Evolutionary conservation across 2,113 vertebrate genomes (phyloP), one percentile per base, ranked within the genome.

Genomic region (Calonectris borealis): DNA sequence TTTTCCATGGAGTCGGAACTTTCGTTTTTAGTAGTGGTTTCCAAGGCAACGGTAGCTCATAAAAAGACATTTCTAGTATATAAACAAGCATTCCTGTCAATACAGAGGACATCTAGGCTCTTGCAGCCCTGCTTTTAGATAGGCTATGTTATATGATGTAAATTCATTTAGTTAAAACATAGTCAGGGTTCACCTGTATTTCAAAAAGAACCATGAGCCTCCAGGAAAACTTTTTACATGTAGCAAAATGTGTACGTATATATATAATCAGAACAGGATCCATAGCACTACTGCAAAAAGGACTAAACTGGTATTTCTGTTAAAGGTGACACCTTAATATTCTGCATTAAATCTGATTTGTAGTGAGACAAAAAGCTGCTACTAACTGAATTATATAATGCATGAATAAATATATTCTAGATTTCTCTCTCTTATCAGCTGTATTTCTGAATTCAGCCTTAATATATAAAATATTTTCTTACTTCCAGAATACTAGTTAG

Each of bases 371-470:
- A 64, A 92, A 96, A 66, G 42, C 83, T 95, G 78, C 69, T 96
- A 68, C 69, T 80, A 87, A 93, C 16, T 51, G 71, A 92, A 96
- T 95, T 96, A 68, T 77, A 73, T 44, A 16, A 68, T 34, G 36
- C 49, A 78, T 87, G 81, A 92, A 89, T 55, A 92, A 86, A 96
- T 76, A 12, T 70, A 90, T 81, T 93, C 65, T 61, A 81, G 40
- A 93, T 92, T 94, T 94, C 46, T 89, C 58, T 76, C 88, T 72
- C 44, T 71, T 86, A 38, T 65, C 62, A 83, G 49, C 49, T 93
- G 54, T 87, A 72, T 95, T 95, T 93, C 83, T 91, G 79, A 96
- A 89, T 96, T 95, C 69, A 76, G 22, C 34, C 11, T 88, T 94
- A 81, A 82, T 32, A 84, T 31, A 81, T n/a, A 11, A n/a, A 81